Percentiles rank a stretch among this genome's conserved stretches.
Evolutionary conservation across 2,888 invertebrate species (phyloP).

Genomic region (Tipula unca): DNA sequence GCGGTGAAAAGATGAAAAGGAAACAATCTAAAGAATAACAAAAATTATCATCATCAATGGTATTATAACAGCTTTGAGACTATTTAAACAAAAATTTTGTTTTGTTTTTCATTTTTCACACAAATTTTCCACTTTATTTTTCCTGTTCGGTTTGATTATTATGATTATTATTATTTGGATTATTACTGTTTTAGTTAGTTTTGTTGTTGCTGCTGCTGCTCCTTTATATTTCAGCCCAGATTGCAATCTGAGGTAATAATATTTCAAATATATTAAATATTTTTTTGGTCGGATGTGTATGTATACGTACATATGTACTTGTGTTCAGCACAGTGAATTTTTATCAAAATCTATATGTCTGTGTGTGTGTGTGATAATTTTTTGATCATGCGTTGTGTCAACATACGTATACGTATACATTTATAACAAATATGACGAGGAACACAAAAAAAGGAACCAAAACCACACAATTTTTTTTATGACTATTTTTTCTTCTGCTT

Average conservation of each 20-base stretch:
- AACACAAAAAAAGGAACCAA: background rate
- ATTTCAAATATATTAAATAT: background rate
- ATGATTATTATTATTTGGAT: background rate
- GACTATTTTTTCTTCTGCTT: background rate
- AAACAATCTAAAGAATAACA: background rate
- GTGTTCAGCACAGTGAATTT: background rate
- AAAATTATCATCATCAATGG: background rate
- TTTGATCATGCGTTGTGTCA: conserved; percentile 8
- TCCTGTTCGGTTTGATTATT: background rate
- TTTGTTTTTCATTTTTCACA: too few relatives aligned
- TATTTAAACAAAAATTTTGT: background rate
- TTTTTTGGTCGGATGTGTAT: background rate
- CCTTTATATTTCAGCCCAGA: background rate
- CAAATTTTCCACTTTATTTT: background rate
- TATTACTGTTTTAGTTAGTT: background rate
- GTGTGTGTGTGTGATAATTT: background rate
- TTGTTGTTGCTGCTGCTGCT: background rate
- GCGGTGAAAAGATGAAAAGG: background rate
- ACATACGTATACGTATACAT: background rate
- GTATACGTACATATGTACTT: background rate
- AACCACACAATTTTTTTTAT: background rate
- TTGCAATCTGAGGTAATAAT: background rate
- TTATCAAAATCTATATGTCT: background rate
- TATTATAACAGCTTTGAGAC: background rate
- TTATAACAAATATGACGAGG: background rate